Percentiles rank a stretch among this genome's conserved stretches.
phyloP scores from a whole-genome alignment of 2,797 vertebrate species.

The Acipenser ruthenus region DNA sequence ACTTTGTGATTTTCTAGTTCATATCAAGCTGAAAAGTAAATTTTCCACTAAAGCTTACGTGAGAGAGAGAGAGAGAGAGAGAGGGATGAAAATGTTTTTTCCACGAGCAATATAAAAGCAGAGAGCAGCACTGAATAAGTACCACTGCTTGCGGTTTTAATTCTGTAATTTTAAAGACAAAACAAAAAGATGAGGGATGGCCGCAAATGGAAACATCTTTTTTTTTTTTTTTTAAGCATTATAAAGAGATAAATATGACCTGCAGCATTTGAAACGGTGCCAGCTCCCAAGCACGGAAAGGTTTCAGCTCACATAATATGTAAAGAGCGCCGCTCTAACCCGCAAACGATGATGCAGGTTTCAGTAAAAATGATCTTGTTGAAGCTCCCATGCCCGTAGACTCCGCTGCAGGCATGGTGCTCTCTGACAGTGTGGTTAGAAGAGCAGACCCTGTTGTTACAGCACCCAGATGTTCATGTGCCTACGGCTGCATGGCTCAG shows the following conservation, averaged over 20 bases:
- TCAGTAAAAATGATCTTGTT: neutral
- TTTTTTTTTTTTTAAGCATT: neutral
- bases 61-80: too few species aligned
- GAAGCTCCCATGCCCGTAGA: constrained; percentile 12
- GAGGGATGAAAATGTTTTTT: too few species aligned
- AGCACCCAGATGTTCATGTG: constrained; percentile 36
- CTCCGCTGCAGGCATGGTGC: neutral
- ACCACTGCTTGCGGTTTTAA: too few species aligned
- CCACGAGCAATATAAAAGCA: too few species aligned
- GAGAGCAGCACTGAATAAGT: too few species aligned
- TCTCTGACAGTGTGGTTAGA: too few species aligned
- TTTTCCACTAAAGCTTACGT: too few species aligned
- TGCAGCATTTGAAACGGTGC: neutral
- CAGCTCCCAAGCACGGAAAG: neutral
- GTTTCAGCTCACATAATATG: neutral
- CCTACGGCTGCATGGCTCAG: constrained; percentile 37
- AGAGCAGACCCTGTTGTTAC: neutral
- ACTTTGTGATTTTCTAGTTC: too few species aligned
- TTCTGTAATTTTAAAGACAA: neutral
- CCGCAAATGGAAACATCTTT: neutral
- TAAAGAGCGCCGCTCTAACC: neutral
- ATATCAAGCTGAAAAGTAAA: too few species aligned
- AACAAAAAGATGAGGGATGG: neutral
- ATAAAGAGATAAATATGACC: neutral
- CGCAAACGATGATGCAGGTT: neutral